These are phyloP conservation scores for Yasuhikotakia modesta DNA, from an alignment of 2,797 vertebrate genomes.

Conservation along the genomic window DNA sequence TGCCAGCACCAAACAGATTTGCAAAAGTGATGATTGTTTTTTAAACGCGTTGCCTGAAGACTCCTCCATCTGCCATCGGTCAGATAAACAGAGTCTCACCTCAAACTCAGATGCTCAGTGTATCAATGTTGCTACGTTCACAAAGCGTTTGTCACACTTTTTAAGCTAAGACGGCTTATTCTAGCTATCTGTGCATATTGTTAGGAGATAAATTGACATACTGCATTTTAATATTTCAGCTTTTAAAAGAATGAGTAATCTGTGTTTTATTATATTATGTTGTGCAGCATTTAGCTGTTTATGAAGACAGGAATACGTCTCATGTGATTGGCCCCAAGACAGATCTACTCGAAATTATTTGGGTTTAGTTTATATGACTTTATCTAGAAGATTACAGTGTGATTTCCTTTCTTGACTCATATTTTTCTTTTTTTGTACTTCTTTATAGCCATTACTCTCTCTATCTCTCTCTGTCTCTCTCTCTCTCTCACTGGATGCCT, in stretches of 20 bases:
- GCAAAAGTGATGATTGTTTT: background rate
- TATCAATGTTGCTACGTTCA: too few species aligned
- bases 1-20: background rate
- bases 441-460: background rate
- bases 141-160: too few species aligned
- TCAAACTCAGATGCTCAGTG: too few species aligned
- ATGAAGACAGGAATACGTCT: background rate
- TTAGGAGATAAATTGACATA: background rate
- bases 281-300: background rate
- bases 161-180: too few species aligned
- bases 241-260: background rate
- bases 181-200: background rate
- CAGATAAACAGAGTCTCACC: too few species aligned
- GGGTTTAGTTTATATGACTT: conserved; percentile 7
- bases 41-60: background rate
- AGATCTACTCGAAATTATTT: conserved; percentile 9
- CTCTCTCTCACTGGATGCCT: conserved; percentile 35
- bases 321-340: background rate
- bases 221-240: background rate
- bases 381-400: conserved; percentile 21
- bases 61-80: background rate
- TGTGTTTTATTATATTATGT: background rate
- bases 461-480: background rate
- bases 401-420: conserved; percentile 24
- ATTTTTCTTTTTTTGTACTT: background rate